Evolutionary conservation across 2,888 invertebrate genomes (phyloP).

Genomic region (Ormia ochracea): DNA sequence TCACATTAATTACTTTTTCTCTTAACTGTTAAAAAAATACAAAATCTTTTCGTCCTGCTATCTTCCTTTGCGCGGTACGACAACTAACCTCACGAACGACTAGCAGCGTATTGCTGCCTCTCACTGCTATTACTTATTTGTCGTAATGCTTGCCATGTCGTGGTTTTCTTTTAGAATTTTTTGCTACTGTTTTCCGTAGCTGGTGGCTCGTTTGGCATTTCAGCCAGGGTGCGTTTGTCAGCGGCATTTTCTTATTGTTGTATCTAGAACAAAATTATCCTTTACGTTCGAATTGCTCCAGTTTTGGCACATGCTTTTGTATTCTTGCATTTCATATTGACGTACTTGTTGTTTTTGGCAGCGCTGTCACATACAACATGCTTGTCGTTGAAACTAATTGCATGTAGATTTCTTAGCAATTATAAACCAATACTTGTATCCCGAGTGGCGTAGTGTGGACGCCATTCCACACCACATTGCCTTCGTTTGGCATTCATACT

Average conservation of each 20-base stretch:
- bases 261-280: slow-evolving; percentile 30
- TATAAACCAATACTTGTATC: too few relatives aligned
- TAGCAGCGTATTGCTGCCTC: slow-evolving; percentile 70
- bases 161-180: slow-evolving; percentile 31
- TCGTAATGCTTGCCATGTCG: slow-evolving; percentile 48
- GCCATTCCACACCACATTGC: too few relatives aligned
- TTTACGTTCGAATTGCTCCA: slow-evolving; percentile 50
- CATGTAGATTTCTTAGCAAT: too few relatives aligned
- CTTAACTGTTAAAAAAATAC: slow-evolving; percentile 31
- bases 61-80: slow-evolving; percentile 47
- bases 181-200: neutral
- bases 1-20: neutral
- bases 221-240: neutral
- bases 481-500: neutral
- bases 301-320: slow-evolving; percentile 17
- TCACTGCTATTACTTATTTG: slow-evolving; percentile 43
- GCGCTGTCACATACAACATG: slow-evolving; percentile 56
- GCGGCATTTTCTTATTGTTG: slow-evolving; percentile 3
- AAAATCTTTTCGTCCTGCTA: slow-evolving; percentile 7
- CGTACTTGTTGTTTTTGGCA: slow-evolving; percentile 64
- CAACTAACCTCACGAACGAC: slow-evolving; percentile 71
- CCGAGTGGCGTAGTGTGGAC: too few relatives aligned
- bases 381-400: slow-evolving; percentile 18
- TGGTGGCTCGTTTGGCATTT: neutral
- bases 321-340: slow-evolving; percentile 21